A percentile compares a stretch with the other conserved stretches of the same genome.
Evolutionary conservation across 2,797 vertebrate species (phyloP).

Genomic region (Lindbergichthys nudifrons): DNA sequence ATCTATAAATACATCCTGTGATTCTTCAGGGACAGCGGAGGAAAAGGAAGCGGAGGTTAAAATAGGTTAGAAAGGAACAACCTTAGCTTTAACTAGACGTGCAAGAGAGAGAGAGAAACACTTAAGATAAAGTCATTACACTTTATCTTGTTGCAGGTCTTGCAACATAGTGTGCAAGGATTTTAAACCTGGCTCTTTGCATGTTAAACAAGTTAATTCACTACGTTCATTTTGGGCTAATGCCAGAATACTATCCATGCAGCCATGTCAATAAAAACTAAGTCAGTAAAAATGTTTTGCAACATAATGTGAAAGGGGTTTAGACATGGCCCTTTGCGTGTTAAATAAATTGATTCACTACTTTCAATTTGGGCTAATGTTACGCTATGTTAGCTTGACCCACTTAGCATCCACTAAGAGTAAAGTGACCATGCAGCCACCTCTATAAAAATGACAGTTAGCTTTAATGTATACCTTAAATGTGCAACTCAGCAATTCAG

Average conservation of each 20-base stretch:
- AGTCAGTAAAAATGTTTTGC: neutral
- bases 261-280: slow-evolving; percentile 21
- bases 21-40: slow-evolving; percentile 40
- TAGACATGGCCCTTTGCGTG: neutral
- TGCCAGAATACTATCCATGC: slow-evolving; percentile 19
- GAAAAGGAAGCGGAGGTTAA: slow-evolving; percentile 61
- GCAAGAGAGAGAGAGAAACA: slow-evolving; percentile 9
- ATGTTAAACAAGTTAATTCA: neutral
- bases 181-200: neutral
- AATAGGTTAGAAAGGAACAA: slow-evolving; percentile 33
- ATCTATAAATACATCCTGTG: slow-evolving; percentile 68
- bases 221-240: neutral
- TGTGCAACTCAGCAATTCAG: neutral
- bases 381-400: slow-evolving; percentile 28
- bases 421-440: slow-evolving; percentile 14
- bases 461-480: slow-evolving; percentile 2
- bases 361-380: neutral
- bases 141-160: neutral
- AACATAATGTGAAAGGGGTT: neutral
- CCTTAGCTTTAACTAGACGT: slow-evolving; percentile 12
- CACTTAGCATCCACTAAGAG: slow-evolving; percentile 30
- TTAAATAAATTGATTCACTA: neutral
- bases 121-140: neutral
- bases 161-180: neutral
- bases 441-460: slow-evolving; percentile 27